Conservation (phyloP, 2,888 invertebrate genomes). For the Alsophila aescularia region DNA sequence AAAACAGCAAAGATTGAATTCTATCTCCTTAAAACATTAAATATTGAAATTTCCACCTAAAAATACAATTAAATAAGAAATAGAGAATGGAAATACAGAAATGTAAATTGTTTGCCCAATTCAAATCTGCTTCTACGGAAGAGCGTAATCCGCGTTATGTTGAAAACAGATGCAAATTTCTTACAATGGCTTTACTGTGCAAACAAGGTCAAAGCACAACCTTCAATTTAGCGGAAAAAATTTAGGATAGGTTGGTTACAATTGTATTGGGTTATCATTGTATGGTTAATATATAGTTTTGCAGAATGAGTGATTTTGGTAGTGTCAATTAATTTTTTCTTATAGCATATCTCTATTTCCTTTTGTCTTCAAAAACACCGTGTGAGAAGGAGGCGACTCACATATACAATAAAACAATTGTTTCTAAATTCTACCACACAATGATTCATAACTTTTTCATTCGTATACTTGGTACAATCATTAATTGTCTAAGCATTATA, state of each 20-base stretch:
- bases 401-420: constrained; percentile 8
- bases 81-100: neutral
- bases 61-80: too few species aligned
- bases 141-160: too few species aligned
- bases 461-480: neutral
- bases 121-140: neutral
- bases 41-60: too few species aligned
- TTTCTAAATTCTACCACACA: constrained; percentile 6
- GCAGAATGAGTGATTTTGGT: neutral
- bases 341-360: neutral
- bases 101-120: neutral
- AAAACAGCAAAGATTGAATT: neutral
- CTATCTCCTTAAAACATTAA: too few species aligned
- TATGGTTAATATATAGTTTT: neutral
- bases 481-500: neutral
- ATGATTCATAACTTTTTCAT: constrained; percentile 1
- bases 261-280: constrained; percentile 7
- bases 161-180: constrained; percentile 13
- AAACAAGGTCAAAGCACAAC: constrained; percentile 23
- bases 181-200: constrained; percentile 4
- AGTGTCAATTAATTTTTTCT: neutral
- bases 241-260: constrained; percentile 9
- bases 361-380: constrained; percentile 6
- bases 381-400: constrained; percentile 10
- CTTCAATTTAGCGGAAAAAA: constrained; percentile 24